Evolutionary conservation across 2,113 vertebrate genomes (phyloP).

Genomic region (Megaptera novaeangliae): DNA sequence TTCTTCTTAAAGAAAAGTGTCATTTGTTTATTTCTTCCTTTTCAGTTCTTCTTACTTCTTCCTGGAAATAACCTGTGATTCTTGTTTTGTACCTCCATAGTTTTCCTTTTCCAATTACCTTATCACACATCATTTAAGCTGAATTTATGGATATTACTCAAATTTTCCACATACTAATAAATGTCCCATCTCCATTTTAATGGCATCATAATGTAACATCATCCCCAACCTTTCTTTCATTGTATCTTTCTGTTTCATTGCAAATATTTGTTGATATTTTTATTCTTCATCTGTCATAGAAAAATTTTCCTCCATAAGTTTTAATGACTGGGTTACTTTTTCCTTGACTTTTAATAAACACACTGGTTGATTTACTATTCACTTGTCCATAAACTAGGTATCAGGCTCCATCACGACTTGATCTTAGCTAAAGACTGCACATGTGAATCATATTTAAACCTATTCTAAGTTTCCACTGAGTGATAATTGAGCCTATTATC

Average conservation of each 20-base stretch:
- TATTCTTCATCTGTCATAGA: neutral
- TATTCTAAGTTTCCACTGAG: neutral
- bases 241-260: neutral
- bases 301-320: neutral
- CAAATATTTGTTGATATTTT: neutral
- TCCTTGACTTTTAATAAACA: neutral
- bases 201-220: neutral
- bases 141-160: neutral
- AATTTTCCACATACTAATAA: neutral
- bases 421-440: neutral
- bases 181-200: neutral
- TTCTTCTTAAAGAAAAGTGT: neutral
- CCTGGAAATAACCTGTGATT: neutral
- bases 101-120: neutral
- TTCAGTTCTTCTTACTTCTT: neutral
- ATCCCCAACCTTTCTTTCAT: neutral
- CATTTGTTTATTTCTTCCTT: neutral
- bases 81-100: neutral
- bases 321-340: neutral
- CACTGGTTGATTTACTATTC: neutral
- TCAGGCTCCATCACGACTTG: neutral
- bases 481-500: neutral
- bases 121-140: neutral
- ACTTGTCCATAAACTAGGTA: neutral
- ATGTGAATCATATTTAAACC: neutral